Evolutionary conservation across 2,888 invertebrate species (phyloP).

Genomic region (Sisyra terminalis): DNA sequence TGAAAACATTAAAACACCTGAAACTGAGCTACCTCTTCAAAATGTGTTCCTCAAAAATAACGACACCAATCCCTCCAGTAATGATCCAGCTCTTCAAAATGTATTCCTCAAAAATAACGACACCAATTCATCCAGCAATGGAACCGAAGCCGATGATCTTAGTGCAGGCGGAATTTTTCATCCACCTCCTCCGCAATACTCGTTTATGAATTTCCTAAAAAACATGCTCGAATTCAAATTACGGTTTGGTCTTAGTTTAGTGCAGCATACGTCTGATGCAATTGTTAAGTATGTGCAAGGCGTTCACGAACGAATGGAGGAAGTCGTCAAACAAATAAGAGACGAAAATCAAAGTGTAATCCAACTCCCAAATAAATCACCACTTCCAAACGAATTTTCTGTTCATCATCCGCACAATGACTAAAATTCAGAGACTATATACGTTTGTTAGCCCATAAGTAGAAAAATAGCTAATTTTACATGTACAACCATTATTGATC

Average conservation of each 20-base stretch:
- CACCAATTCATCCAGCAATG: not conserved
- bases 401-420: not conserved
- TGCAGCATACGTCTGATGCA: conserved; percentile 49
- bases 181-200: conserved; percentile 15
- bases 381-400: not conserved
- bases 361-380: not conserved
- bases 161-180: conserved; percentile 7
- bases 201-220: conserved; percentile 41
- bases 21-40: too few species aligned
- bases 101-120: conserved; percentile 9
- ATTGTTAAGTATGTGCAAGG: conserved; percentile 45
- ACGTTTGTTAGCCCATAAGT: too few species aligned
- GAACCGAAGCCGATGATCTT: conserved; percentile 11
- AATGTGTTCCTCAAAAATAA: conserved; percentile 6
- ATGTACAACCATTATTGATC: too few species aligned
- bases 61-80: conserved; percentile 3
- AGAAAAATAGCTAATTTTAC: too few species aligned
- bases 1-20: not conserved
- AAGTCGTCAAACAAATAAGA: conserved; percentile 14
- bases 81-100: too few species aligned
- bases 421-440: too few species aligned
- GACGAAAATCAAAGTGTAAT: not conserved
- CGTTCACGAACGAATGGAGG: conserved; percentile 30
- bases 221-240: conserved; percentile 51
- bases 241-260: conserved; percentile 44